Base-by-base conservation (phyloP, 2,888 invertebrate species). In the Notocelia uddmanniana region DNA sequence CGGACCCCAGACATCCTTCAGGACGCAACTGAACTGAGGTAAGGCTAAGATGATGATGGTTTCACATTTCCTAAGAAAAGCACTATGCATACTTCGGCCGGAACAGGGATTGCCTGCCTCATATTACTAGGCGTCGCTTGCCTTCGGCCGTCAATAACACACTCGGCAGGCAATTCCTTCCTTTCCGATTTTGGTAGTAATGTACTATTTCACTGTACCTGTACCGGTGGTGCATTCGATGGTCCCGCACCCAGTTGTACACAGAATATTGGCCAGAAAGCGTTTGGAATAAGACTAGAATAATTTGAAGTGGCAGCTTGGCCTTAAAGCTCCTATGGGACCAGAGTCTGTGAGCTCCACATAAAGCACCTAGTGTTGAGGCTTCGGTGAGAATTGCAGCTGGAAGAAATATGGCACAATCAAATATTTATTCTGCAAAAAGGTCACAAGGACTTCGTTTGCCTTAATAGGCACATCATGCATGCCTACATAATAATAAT, bases 151-250 rank as follows among this genome's bases (percentile, higher is more conserved):
- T 26, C 26, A n/a, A n/a, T 26, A 26, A 26, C 2, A 26, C 2
- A 26, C 26, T 5, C 26, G 5, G 26, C 26, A 26, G 5, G 26
- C 26, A 26, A 26, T 26, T 5, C 26, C 26, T 26, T 26, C 5
- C 26, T 26, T 26, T 26, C 5, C 26, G 26, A 5, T 3, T 5
- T 26, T 26, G 26, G 26, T 26, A 26, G 26, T 26, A 26, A 3
- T 26, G 26, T 3, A 26, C 26, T 5, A 26, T 26, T 26, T 26
- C 26, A 26, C 26, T 2, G 26, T 26, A 26, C 26, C 26, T 26
- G 26, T 95, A 97, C 80, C 97, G 97, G 87, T 97, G 97, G 81
- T 97, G 96, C n/a, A 96, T 94, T 48, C 96, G 88, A 81, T 95
- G 95, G 74, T 95, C 95, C 75, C 95, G 89, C 3, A 94, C 94